Conservation (phyloP, 1,140 invertebrate species). For the Drosophila nigrodunni region DNA sequence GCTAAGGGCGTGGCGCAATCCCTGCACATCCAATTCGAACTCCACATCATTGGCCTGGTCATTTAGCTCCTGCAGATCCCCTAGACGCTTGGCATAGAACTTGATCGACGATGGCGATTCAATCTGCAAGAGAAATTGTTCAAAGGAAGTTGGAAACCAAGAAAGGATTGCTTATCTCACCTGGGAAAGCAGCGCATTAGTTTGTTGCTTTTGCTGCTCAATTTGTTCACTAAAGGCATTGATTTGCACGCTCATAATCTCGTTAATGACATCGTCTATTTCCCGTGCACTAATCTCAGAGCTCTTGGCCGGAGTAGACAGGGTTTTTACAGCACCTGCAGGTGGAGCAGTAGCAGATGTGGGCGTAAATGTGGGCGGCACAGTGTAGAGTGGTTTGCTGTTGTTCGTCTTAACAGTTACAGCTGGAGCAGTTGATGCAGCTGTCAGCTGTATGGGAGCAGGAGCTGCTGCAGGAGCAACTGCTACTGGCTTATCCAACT, state of each 20-base stretch:
- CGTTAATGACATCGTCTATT: slow-evolving; percentile 65
- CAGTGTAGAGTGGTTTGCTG: slow-evolving; percentile 73
- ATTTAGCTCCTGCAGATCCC: slow-evolving; percentile 86
- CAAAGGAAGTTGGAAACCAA: not conserved
- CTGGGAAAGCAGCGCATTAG: slow-evolving; percentile 85
- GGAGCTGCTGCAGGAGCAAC: not conserved
- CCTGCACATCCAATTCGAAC: slow-evolving; percentile 75
- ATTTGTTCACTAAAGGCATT: slow-evolving; percentile 88
- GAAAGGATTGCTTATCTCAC: slow-evolving; percentile 61
- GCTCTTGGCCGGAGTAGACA: not conserved
- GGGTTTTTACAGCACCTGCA: not conserved
- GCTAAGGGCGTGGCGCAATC: slow-evolving; percentile 87
- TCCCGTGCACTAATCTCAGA: slow-evolving; percentile 35
- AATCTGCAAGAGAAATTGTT: slow-evolving; percentile 64
- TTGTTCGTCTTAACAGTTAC: not conserved
- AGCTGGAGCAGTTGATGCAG: not conserved
- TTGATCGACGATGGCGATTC: slow-evolving; percentile 86
- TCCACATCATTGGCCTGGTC: slow-evolving; percentile 85
- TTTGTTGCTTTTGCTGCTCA: slow-evolving; percentile 86
- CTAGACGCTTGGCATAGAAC: slow-evolving; percentile 84
- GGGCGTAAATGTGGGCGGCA: slow-evolving; percentile 67
- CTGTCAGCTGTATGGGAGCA: not conserved
- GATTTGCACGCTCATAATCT: slow-evolving; percentile 86
- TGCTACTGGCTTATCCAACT: too few relatives aligned
- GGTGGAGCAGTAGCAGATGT: not conserved